Conservation (phyloP, 2,113 vertebrate genomes). For the Potamarius usumacintae region DNA sequence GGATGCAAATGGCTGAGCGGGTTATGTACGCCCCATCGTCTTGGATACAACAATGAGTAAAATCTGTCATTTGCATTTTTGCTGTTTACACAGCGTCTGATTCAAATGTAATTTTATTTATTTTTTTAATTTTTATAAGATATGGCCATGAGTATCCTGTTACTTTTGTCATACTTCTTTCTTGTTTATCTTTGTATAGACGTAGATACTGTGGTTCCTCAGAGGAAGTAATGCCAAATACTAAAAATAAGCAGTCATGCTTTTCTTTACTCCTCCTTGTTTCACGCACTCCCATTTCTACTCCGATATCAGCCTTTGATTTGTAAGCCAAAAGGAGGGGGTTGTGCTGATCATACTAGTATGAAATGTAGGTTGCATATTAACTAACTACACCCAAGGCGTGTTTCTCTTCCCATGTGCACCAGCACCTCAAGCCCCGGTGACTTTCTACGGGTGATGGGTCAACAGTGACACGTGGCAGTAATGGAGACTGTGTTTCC, state of each 20-base stretch:
- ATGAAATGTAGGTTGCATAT: conserved; percentile 7
- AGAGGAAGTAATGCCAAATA: background rate
- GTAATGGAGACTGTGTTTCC: conserved; percentile 36
- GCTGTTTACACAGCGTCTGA: background rate
- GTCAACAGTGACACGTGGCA: conserved; percentile 55
- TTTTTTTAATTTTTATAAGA: no score
- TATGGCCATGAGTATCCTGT: background rate
- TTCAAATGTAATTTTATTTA: background rate
- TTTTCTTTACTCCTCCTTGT: background rate
- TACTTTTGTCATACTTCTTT: background rate
- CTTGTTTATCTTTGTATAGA: background rate
- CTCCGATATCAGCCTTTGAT: background rate
- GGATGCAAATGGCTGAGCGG: background rate
- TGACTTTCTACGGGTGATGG: conserved; percentile 33
- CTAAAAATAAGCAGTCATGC: background rate
- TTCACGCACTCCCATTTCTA: conserved; percentile 18
- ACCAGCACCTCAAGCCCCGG: background rate
- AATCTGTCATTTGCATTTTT: background rate
- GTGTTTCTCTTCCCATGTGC: background rate
- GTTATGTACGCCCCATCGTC: no score
- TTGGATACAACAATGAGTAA: background rate
- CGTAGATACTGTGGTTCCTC: background rate
- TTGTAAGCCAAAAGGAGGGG: background rate
- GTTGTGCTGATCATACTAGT: background rate
- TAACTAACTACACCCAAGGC: background rate